A percentile compares a stretch with the other conserved stretches of the same genome.
Conservation (phyloP, 1,140 invertebrate species). For the Drosophila mayri region DNA sequence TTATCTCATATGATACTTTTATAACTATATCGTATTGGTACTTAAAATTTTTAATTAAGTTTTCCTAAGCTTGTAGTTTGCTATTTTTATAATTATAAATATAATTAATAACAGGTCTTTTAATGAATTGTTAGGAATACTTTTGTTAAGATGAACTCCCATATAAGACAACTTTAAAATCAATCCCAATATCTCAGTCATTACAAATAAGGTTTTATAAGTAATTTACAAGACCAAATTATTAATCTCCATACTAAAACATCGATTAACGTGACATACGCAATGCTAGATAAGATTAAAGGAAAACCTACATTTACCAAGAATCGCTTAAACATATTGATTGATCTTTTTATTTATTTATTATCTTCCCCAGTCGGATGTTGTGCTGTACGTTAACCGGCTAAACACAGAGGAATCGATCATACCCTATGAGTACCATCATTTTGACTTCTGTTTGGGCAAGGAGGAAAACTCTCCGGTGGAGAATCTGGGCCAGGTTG, state of each 20-base stretch:
- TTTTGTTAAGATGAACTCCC: not conserved
- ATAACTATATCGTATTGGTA: too few species aligned
- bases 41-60: too few species aligned
- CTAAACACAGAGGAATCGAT: constrained; percentile 98
- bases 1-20: not conserved
- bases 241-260: not conserved
- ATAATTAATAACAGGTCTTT: not conserved
- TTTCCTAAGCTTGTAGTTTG: too few species aligned
- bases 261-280: not conserved
- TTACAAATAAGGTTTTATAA: not conserved
- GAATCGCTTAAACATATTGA: not conserved
- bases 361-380: constrained; percentile 60
- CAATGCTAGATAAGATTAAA: constrained; percentile 7
- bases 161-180: not conserved
- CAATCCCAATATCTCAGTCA: not conserved
- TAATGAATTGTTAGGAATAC: not conserved
- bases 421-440: constrained; percentile 98
- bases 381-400: constrained; percentile 94
- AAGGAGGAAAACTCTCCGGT: constrained; percentile 93
- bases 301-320: not conserved
- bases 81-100: too few species aligned
- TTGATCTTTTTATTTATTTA: constrained; percentile 7
- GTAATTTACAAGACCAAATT: not conserved
- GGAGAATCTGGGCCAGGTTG: constrained; percentile 99
- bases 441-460: constrained; percentile 97